Percentiles rank a stretch among this genome's conserved stretches.
These are phyloP conservation scores for Mus pahari DNA, from an alignment of 2,113 vertebrate genomes.

Conservation along the genomic window DNA sequence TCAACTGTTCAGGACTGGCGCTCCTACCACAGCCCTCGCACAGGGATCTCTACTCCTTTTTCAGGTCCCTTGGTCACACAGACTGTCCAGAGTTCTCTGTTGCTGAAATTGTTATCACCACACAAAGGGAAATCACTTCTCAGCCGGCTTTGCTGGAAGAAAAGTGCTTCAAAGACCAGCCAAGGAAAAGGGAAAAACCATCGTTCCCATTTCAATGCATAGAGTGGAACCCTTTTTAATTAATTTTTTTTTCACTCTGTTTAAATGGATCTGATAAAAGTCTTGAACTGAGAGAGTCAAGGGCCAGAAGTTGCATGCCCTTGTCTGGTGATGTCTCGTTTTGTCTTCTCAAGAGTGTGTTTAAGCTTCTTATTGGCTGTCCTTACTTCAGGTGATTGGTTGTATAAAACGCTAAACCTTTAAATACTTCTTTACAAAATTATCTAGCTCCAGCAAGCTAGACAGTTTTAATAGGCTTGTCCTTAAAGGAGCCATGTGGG, in stretches of 20 bases:
- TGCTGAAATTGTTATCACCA: constrained; percentile 71
- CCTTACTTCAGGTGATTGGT: constrained; percentile 83
- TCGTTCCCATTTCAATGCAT: constrained; percentile 83
- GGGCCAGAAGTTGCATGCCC: constrained; percentile 70
- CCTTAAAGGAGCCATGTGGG: not conserved
- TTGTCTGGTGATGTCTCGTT: constrained; percentile 82
- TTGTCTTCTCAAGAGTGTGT: constrained; percentile 80
- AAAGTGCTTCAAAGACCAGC: constrained; percentile 73
- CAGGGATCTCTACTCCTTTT: not conserved
- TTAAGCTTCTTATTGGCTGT: constrained; percentile 79
- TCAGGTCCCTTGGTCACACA: not conserved
- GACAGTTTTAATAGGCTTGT: constrained; percentile 65
- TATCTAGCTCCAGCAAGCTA: constrained; percentile 62
- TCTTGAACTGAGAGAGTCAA: constrained; percentile 82
- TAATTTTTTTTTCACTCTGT: constrained; percentile 75
- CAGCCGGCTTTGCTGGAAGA: constrained; percentile 65
- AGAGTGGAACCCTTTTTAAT: constrained; percentile 69
- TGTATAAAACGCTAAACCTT: constrained; percentile 80
- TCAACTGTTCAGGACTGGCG: not conserved
- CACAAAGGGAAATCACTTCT: constrained; percentile 60
- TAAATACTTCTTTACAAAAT: constrained; percentile 77
- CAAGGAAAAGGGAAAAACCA: constrained; percentile 26
- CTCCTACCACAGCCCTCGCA: not conserved
- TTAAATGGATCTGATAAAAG: constrained; percentile 83
- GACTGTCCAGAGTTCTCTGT: constrained; percentile 47